These are phyloP conservation scores for Callorhinus ursinus DNA, from an alignment of 2,113 vertebrate genomes.

Conservation along the genomic window DNA sequence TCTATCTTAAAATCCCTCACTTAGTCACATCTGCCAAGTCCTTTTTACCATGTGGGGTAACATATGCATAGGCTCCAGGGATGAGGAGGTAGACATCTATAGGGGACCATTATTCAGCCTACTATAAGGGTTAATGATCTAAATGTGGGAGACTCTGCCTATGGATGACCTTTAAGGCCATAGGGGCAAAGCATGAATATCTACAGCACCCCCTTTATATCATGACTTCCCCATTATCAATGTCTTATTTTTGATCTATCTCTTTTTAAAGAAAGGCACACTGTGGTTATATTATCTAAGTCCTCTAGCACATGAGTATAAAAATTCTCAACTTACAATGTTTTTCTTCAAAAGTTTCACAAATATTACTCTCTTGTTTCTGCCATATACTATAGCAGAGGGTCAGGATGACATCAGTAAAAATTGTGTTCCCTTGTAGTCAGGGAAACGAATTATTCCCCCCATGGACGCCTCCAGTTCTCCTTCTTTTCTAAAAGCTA, in stretches of 20 bases:
- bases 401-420: not conserved
- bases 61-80: not conserved
- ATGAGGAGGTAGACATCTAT: not conserved
- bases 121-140: not conserved
- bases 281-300: not conserved
- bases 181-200: not conserved
- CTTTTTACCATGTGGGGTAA: not conserved
- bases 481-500: not conserved
- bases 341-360: not conserved
- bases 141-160: not conserved
- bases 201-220: not conserved
- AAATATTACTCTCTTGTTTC: not conserved
- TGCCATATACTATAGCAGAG: not conserved
- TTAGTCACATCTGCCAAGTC: not conserved
- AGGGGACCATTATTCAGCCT: not conserved
- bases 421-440: not conserved
- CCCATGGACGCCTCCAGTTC: not conserved
- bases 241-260: not conserved
- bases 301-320: not conserved
- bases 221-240: not conserved
- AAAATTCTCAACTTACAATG: not conserved
- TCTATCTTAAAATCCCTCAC: not conserved
- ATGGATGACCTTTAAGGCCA: not conserved
- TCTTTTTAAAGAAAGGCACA: not conserved
- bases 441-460: not conserved